These are phyloP conservation scores for Ophonus ardosiacus DNA, from an alignment of 2,888 invertebrate species.

Conservation along the genomic window DNA sequence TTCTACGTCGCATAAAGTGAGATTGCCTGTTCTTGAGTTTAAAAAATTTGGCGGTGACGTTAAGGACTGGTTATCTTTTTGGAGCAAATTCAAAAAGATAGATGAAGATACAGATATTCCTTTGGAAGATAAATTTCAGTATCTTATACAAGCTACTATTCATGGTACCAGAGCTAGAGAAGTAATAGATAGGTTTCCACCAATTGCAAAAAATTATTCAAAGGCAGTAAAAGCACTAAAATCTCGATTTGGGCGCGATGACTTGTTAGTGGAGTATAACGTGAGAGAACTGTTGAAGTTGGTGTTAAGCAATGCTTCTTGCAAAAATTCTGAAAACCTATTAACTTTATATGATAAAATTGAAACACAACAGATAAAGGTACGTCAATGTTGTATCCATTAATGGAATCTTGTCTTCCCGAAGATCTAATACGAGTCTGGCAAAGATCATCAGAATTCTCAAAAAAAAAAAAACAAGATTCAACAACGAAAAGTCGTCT, in stretches of 20 bases:
- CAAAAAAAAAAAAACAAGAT: neutral
- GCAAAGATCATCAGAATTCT: constrained; percentile 35
- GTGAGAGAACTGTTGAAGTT: no score
- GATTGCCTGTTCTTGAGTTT: neutral
- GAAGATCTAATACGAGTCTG: constrained; percentile 66
- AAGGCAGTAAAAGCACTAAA: constrained; percentile 66
- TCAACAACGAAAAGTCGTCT: neutral
- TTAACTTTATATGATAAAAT: constrained; percentile 34
- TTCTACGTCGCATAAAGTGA: neutral
- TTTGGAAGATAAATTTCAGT: constrained; percentile 65
- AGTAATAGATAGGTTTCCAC: constrained; percentile 67
- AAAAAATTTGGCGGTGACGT: neutral
- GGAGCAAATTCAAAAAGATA: neutral
- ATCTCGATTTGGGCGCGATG: constrained; percentile 69
- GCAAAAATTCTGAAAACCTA: neutral
- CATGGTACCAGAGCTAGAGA: constrained; percentile 64
- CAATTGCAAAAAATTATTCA: constrained; percentile 66
- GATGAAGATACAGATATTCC: constrained; percentile 51
- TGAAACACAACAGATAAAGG: constrained; percentile 67
- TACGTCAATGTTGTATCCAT: constrained; percentile 69
- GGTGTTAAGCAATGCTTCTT: neutral
- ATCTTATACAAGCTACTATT: constrained; percentile 66
- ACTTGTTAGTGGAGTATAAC: no score
- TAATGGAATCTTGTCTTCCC: constrained; percentile 70
- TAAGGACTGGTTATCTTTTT: neutral